Percentiles rank a stretch among this genome's conserved stretches.
phyloP scores from a whole-genome alignment of 2,888 invertebrate genomes.

The Parnassius apollo region DNA sequence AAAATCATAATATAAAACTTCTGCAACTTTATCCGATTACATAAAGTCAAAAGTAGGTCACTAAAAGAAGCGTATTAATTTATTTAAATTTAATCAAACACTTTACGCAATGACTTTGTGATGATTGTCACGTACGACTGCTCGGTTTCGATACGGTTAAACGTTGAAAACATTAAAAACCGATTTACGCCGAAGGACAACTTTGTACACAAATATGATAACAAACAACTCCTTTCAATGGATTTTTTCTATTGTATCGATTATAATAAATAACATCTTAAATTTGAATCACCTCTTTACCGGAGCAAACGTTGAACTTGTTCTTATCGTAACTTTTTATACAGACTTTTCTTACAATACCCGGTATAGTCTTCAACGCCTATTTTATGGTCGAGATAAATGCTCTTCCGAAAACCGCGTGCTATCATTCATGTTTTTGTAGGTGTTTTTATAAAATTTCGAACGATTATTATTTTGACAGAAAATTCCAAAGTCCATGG shows the following conservation, averaged over 20 bases:
- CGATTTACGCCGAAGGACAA: constrained; percentile 29
- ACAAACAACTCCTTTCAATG: constrained; percentile 3
- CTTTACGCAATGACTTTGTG: constrained; percentile 44
- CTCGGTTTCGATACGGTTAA: constrained; percentile 6
- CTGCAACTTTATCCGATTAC: constrained; percentile 50
- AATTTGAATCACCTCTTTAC: constrained; percentile 46
- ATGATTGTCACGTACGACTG: constrained; percentile 47
- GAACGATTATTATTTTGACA: constrained; percentile 41
- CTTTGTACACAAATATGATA: constrained; percentile 8
- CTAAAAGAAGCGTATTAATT: constrained; percentile 15
- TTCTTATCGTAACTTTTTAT: constrained; percentile 36
- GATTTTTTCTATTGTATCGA: not conserved
- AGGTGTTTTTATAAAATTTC: constrained; percentile 63
- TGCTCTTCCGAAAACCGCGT: constrained; percentile 48
- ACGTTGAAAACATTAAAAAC: constrained; percentile 27
- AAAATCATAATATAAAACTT: constrained; percentile 4
- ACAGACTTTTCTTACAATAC: constrained; percentile 36
- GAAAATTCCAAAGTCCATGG: constrained; percentile 39
- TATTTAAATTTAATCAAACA: constrained; percentile 14
- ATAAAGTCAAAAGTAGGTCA: constrained; percentile 68
- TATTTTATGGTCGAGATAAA: constrained; percentile 44
- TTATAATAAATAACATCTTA: not conserved
- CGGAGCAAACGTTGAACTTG: constrained; percentile 43
- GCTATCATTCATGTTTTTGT: constrained; percentile 67
- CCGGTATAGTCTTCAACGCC: constrained; percentile 35